These are phyloP conservation scores for Chionomys nivalis DNA, from an alignment of 2,113 vertebrate species.

Conservation along the genomic window DNA sequence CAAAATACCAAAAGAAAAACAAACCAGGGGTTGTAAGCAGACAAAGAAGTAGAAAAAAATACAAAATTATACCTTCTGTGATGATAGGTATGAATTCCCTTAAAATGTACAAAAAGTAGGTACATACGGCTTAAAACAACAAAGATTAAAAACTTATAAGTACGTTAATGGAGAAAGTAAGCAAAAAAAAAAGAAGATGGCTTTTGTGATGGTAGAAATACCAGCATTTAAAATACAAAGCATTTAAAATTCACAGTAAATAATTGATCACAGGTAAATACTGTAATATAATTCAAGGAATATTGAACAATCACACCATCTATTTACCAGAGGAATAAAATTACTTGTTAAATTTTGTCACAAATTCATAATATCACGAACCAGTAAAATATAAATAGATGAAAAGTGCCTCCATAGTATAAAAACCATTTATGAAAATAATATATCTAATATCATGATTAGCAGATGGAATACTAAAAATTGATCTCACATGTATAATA, in stretches of 20 bases:
- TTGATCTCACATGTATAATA: neutral
- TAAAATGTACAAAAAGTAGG: neutral
- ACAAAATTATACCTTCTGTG: neutral
- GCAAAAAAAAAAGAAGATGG: neutral
- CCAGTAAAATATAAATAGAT: neutral
- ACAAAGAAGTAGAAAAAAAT: neutral
- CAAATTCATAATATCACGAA: neutral
- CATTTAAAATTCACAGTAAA: neutral
- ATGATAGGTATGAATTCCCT: neutral
- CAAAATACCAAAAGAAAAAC: neutral
- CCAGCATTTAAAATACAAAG: neutral
- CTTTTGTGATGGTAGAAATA: neutral
- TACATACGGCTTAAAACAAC: neutral
- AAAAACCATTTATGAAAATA: neutral
- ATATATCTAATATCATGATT: neutral
- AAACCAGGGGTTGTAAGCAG: neutral
- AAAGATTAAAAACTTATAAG: neutral
- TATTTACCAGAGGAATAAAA: neutral
- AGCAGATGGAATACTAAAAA: neutral
- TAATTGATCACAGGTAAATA: neutral
- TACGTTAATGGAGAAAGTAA: neutral
- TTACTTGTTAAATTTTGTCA: neutral
- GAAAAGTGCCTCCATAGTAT: neutral
- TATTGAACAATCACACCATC: neutral
- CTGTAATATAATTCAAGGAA: neutral